phyloP scores from a whole-genome alignment of 1,140 invertebrate genomes.

The Drosophila navojoa region DNA sequence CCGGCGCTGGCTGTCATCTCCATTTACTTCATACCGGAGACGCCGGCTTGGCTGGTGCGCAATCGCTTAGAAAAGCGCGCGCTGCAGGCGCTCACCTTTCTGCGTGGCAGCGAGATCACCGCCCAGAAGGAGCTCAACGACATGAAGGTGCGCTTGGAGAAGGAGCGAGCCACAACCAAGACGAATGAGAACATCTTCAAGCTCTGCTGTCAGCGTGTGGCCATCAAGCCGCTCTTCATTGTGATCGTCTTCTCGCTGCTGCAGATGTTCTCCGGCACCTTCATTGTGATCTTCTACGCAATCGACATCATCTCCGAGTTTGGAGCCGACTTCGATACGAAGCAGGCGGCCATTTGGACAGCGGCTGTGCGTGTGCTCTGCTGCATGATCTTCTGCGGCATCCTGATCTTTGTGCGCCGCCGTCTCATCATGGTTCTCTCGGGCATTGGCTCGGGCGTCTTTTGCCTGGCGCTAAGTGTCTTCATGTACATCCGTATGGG shows the following conservation, averaged over 20 bases:
- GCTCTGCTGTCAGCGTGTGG: constrained; percentile 85
- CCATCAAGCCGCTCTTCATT: constrained; percentile 88
- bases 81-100: constrained; percentile 87
- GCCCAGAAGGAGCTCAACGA: constrained; percentile 83
- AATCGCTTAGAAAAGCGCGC: constrained; percentile 87
- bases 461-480: constrained; percentile 86
- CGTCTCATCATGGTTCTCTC: constrained; percentile 87
- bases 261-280: constrained; percentile 89
- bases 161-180: constrained; percentile 84
- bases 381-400: constrained; percentile 86
- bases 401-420: constrained; percentile 87
- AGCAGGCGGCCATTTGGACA: constrained; percentile 87
- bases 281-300: constrained; percentile 90
- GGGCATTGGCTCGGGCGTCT: constrained; percentile 86
- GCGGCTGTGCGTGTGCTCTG: constrained; percentile 87
- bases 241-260: constrained; percentile 89
- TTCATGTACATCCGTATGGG: constrained; percentile 84
- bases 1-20: constrained; percentile 86
- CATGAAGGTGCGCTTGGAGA: constrained; percentile 82
- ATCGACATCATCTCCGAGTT: constrained; percentile 88
- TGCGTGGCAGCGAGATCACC: constrained; percentile 87
- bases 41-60: constrained; percentile 89
- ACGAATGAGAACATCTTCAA: constrained; percentile 84
- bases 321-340: constrained; percentile 84
- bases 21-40: constrained; percentile 88